A percentile compares a stretch with the other conserved stretches of the same genome.
phyloP scores from a whole-genome alignment of 2,888 invertebrate species.

The Leptura quadrifasciata region DNA sequence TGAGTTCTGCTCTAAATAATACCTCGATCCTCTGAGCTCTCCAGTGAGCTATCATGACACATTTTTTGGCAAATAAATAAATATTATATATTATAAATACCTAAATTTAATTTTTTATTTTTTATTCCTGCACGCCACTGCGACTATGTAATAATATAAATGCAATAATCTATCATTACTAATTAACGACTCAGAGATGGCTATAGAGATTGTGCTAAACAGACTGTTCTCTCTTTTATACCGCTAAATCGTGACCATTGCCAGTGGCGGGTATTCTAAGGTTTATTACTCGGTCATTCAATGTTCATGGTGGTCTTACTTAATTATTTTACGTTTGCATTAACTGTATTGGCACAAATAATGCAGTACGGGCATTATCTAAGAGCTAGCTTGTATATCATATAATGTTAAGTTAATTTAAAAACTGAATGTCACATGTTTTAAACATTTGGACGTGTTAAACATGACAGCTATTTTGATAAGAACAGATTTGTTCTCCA shows the following conservation, averaged over 20 bases:
- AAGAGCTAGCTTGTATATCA: not conserved
- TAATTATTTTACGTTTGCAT: conserved; percentile 19
- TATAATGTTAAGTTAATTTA: no score
- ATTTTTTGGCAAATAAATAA: no score
- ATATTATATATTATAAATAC: no score
- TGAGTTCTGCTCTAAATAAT: no score
- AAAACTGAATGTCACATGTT: no score
- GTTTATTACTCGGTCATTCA: conserved; percentile 18
- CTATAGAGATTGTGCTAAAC: conserved; percentile 42
- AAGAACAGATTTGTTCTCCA: no score
- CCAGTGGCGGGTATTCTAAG: conserved; percentile 36
- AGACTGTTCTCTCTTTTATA: conserved; percentile 41
- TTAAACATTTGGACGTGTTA: no score
- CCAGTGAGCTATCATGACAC: no score
- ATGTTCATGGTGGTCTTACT: conserved; percentile 16
- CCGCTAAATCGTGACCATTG: conserved; percentile 41
- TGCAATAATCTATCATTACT: conserved; percentile 45
- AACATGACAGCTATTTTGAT: no score
- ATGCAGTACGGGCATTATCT: not conserved
- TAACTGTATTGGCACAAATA: conserved; percentile 4
- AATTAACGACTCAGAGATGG: conserved; percentile 41
- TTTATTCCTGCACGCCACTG: conserved; percentile 17
- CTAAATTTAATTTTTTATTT: not conserved
- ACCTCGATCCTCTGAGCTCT: no score
- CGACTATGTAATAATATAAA: conserved; percentile 24